Conservation (phyloP, 2,888 invertebrate genomes). For the Aleiodes testaceus region DNA sequence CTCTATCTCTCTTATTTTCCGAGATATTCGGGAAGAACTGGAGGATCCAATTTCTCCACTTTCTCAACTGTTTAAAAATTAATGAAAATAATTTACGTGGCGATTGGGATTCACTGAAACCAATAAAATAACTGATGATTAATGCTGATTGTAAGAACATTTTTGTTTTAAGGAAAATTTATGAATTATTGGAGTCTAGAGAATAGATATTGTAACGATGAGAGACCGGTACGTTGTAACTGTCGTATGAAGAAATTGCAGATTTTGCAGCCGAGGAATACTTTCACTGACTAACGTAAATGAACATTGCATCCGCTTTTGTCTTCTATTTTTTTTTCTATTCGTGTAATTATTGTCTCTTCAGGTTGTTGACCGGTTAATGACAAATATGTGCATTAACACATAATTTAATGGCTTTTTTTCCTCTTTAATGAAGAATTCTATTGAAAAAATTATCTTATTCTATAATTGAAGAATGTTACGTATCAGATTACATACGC, state of each 20-base stretch:
- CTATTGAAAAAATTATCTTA: too few species aligned
- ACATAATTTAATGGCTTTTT: too few species aligned
- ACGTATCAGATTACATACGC: too few species aligned
- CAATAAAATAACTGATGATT: slow-evolving; percentile 4
- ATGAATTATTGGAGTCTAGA: not conserved
- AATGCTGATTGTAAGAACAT: slow-evolving; percentile 30
- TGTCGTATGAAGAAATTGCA: slow-evolving; percentile 39
- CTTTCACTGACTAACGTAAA: slow-evolving; percentile 50
- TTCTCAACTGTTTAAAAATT: not conserved
- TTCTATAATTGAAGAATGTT: too few species aligned
- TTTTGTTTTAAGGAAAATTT: not conserved
- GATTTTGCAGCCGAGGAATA: slow-evolving; percentile 42
- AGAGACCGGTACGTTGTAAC: slow-evolving; percentile 18
- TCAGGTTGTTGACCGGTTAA: slow-evolving; percentile 24
- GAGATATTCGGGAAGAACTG: too few species aligned
- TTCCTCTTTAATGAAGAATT: too few species aligned
- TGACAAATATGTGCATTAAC: not conserved
- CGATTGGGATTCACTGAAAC: slow-evolving; percentile 6
- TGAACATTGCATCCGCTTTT: slow-evolving; percentile 39
- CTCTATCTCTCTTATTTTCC: not conserved
- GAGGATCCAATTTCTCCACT: not conserved
- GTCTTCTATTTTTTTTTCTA: slow-evolving; percentile 9
- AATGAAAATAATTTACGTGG: slow-evolving; percentile 27
- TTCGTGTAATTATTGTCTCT: slow-evolving; percentile 20
- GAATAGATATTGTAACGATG: slow-evolving; percentile 10